Percentiles rank a stretch among this genome's conserved stretches.
Conservation (phyloP, 2,888 invertebrate genomes). For the Opisthograptis luteolata region DNA sequence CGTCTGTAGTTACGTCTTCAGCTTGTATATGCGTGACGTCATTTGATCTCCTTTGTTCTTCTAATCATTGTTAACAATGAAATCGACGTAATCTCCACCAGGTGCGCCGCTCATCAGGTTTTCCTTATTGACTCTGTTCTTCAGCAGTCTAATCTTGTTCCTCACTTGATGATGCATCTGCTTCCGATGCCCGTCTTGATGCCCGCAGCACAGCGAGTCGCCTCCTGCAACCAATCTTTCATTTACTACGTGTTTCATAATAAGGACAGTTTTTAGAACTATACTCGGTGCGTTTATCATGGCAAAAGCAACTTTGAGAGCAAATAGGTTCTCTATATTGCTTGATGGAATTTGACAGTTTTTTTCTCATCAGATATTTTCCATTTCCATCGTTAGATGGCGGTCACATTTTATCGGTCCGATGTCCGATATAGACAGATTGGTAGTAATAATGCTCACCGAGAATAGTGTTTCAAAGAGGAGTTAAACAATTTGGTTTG, state of each 20-base stretch:
- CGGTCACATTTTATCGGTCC: not conserved
- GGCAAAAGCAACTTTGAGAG: too few species aligned
- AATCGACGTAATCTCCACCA: conserved; percentile 71
- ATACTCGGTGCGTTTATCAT: not conserved
- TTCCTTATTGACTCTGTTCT: conserved; percentile 63
- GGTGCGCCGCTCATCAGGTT: conserved; percentile 61
- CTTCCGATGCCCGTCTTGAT: conserved; percentile 67
- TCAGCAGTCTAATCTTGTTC: conserved; percentile 59
- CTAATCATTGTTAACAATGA: conserved; percentile 75
- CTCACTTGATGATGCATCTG: conserved; percentile 62
- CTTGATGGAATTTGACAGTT: too few species aligned
- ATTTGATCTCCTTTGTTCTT: not conserved
- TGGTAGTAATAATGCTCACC: not conserved
- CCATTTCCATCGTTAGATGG: too few species aligned
- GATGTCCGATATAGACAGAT: not conserved
- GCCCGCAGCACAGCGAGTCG: conserved; percentile 61
- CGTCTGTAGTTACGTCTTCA: too few species aligned
- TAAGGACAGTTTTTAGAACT: not conserved
- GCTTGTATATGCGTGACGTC: too few species aligned
- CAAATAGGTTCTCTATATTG: too few species aligned
- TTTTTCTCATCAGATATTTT: too few species aligned
- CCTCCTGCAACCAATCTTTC: conserved; percentile 79
- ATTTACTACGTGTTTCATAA: conserved; percentile 26
- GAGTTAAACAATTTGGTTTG: not conserved
- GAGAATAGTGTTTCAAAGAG: not conserved